Conservation (phyloP, 2,888 invertebrate genomes). For the Campopleginae sp. region DNA sequence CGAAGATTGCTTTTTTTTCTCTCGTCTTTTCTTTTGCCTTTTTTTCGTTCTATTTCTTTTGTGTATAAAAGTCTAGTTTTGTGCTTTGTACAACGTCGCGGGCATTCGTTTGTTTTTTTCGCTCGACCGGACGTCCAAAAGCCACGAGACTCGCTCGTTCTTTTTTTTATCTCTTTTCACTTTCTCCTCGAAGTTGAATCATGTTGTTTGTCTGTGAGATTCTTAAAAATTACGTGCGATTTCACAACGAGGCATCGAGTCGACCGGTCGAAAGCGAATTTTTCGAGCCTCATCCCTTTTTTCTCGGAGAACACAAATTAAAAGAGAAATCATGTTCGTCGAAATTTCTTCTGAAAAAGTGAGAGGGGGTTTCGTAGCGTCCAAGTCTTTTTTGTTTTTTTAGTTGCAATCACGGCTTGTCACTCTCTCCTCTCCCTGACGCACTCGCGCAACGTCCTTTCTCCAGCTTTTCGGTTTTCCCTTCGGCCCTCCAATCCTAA, state of each 20-base stretch:
- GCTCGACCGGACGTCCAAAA: constrained; percentile 3
- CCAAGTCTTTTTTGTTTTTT: constrained; percentile 8
- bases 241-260: constrained; percentile 39
- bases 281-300: constrained; percentile 1
- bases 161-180: constrained; percentile 22
- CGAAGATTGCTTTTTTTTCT: constrained; percentile 10
- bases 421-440: not conserved
- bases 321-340: not conserved
- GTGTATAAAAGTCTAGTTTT: constrained; percentile 22
- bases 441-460: constrained; percentile 1
- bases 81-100: not conserved
- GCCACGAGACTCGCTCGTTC: not conserved
- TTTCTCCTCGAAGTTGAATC: constrained; percentile 32
- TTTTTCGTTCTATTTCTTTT: not conserved
- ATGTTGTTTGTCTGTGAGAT: constrained; percentile 37
- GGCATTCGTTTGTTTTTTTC: not conserved
- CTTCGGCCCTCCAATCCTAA: constrained; percentile 4
- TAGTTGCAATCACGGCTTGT: constrained; percentile 8
- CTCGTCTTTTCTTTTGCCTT: constrained; percentile 2
- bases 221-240: constrained; percentile 59
- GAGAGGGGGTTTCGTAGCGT: constrained; percentile 20
- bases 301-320: not conserved
- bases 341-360: constrained; percentile 12
- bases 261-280: constrained; percentile 11
- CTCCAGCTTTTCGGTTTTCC: constrained; percentile 14